These are phyloP conservation scores for Pseudomyrmex gracilis DNA, from an alignment of 1,140 invertebrate genomes.

Conservation along the genomic window DNA sequence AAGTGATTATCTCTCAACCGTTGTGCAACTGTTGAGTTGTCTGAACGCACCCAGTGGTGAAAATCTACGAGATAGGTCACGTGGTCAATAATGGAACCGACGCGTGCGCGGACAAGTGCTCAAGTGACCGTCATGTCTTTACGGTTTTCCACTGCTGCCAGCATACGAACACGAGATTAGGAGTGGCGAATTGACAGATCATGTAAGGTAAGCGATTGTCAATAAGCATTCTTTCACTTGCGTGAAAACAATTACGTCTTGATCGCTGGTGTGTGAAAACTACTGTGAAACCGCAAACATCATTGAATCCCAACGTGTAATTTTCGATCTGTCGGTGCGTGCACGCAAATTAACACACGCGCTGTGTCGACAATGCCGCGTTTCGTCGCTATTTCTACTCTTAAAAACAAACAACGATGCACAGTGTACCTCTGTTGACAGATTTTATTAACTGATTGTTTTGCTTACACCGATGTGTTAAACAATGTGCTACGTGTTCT, in stretches of 20 bases:
- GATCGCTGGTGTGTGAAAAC: neutral
- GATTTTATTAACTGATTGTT: too few relatives aligned
- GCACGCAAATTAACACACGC: slow-evolving; percentile 49
- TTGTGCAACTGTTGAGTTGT: too few relatives aligned
- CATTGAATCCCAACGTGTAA: neutral
- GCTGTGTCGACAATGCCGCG: slow-evolving; percentile 31
- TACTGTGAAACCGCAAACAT: neutral
- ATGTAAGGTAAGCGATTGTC: slow-evolving; percentile 76
- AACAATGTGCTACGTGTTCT: too few relatives aligned
- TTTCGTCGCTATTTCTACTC: slow-evolving; percentile 27
- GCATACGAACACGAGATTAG: slow-evolving; percentile 64
- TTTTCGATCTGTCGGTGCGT: slow-evolving; percentile 32
- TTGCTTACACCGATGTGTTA: too few relatives aligned
- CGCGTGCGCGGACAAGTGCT: slow-evolving; percentile 15
- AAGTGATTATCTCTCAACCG: too few relatives aligned
- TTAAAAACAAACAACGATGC: slow-evolving; percentile 15
- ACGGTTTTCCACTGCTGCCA: slow-evolving; percentile 58
- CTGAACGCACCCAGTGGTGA: too few relatives aligned
- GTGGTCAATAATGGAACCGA: too few relatives aligned
- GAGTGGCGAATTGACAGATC: slow-evolving; percentile 78
- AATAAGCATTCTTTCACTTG: neutral
- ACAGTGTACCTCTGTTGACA: too few relatives aligned
- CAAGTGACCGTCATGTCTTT: too few relatives aligned
- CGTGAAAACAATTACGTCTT: neutral
- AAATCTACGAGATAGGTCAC: too few relatives aligned